Evolutionary conservation across 2,113 vertebrate genomes (phyloP).

Genomic region (Laticauda laticaudata): DNA sequence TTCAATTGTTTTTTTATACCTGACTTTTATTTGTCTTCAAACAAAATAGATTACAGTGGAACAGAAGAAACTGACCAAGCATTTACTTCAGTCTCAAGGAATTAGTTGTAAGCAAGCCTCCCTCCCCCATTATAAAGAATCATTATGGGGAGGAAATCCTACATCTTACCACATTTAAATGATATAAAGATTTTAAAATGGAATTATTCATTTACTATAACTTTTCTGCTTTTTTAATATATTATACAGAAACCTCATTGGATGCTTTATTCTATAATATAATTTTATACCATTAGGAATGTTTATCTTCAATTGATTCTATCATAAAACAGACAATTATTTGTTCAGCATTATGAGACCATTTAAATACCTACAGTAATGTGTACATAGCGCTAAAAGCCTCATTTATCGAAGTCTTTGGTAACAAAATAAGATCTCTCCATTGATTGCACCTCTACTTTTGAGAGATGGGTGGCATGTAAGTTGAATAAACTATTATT

Average conservation of each 20-base stretch:
- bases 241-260: neutral
- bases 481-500: neutral
- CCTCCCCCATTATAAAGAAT: neutral
- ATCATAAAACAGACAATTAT: neutral
- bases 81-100: neutral
- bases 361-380: neutral
- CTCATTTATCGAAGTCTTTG: neutral
- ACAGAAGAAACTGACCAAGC: neutral
- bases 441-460: neutral
- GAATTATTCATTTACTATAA: neutral
- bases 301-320: neutral
- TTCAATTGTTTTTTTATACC: neutral
- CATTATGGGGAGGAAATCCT: rapidly evolving
- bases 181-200: neutral
- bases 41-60: neutral
- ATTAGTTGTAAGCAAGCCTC: neutral
- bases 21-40: neutral
- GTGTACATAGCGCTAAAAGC: neutral
- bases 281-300: neutral
- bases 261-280: neutral
- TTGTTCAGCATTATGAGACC: neutral
- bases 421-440: neutral
- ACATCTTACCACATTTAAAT: neutral
- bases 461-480: neutral
- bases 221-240: neutral